Base-by-base conservation (phyloP, 2,113 vertebrate species). In the Heterotis niloticus region DNA sequence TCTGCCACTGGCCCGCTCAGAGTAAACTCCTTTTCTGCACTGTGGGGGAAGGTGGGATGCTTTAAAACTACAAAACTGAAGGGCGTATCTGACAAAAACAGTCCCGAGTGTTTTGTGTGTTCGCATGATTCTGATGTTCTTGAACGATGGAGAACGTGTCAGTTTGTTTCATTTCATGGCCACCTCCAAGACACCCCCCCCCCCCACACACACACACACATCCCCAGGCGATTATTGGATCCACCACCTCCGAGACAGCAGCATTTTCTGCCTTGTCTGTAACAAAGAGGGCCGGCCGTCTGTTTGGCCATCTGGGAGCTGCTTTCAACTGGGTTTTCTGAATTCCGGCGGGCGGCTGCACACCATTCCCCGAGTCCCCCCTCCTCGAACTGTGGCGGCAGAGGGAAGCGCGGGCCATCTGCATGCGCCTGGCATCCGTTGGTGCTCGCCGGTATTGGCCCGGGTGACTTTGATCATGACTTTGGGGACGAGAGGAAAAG, bases 301-400 rank as follows among this genome's bases (percentile, higher is more conserved):
- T 86, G 83, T 79, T 77, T 54, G 71, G 79, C 83, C 85, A 83
- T 86, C 81, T 86, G 85, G 85, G 85, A 85, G 68, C 78, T 62
- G 76, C 74, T 80, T 81, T 83, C 68, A 66, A 72, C 76, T 68
- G 64, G 57, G 67, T 23, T 81, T 64, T 66, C 78, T 70, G 57
- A 62, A 28, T 81, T 84, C 76, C 74, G 57, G 77, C 60, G 79
- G 81, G 73, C 79, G 28, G 52, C 78, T 67, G 52, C 26, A 10
- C 73, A 18, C 34, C 34, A 44, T 44, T 44, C 34, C 34, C 34
- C 7, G 34, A 44, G 7, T 7, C 2, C 73, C 73, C 70, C 76
- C n/a, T 44, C 34, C 65, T 77, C 68, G 62, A 82, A 82, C 76
- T 62, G 64, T 64, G 20, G 54, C 62, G 56, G 77, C 76, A 79